Conservation (phyloP, 1,140 invertebrate species). For the Choristoneura fumiferana region DNA sequence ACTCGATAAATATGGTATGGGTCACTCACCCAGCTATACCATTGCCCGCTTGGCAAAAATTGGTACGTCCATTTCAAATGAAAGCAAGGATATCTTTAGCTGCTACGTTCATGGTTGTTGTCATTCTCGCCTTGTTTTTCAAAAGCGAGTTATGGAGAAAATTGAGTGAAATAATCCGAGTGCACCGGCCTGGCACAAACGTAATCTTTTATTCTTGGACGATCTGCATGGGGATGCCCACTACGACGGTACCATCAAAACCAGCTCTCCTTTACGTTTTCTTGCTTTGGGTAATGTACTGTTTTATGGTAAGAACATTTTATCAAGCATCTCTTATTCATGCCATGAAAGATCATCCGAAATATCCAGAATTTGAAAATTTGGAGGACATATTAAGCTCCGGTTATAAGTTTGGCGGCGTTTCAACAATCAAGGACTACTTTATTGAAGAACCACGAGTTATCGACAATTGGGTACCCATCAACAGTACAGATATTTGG, state of each 20-base stretch:
- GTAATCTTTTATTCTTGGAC: slow-evolving; percentile 56
- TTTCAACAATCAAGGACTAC: slow-evolving; percentile 52
- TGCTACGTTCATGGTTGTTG: slow-evolving; percentile 38
- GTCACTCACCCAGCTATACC: slow-evolving; percentile 46
- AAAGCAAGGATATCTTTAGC: slow-evolving; percentile 36
- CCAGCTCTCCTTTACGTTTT: slow-evolving; percentile 34
- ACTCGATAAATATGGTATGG: slow-evolving; percentile 41
- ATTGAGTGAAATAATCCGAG: slow-evolving; percentile 15
- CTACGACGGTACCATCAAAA: slow-evolving; percentile 41
- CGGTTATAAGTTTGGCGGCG: slow-evolving; percentile 53
- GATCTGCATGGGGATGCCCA: slow-evolving; percentile 54
- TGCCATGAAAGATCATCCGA: slow-evolving; percentile 48
- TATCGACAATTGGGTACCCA: slow-evolving; percentile 45
- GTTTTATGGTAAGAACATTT: slow-evolving; percentile 57
- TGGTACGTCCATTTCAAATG: slow-evolving; percentile 48
- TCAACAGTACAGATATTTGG: slow-evolving; percentile 40
- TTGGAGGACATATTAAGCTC: slow-evolving; percentile 49
- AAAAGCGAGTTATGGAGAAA: slow-evolving; percentile 30
- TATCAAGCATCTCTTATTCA: slow-evolving; percentile 61
- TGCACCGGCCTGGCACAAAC: slow-evolving; percentile 23
- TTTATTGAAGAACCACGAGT: slow-evolving; percentile 46
- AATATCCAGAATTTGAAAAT: slow-evolving; percentile 37
- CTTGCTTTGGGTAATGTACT: slow-evolving; percentile 57
- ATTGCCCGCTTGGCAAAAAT: slow-evolving; percentile 46
- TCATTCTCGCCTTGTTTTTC: slow-evolving; percentile 35